Evolutionary conservation across 1,140 invertebrate species (phyloP).

Genomic region (Rhagoletis zephyria): DNA sequence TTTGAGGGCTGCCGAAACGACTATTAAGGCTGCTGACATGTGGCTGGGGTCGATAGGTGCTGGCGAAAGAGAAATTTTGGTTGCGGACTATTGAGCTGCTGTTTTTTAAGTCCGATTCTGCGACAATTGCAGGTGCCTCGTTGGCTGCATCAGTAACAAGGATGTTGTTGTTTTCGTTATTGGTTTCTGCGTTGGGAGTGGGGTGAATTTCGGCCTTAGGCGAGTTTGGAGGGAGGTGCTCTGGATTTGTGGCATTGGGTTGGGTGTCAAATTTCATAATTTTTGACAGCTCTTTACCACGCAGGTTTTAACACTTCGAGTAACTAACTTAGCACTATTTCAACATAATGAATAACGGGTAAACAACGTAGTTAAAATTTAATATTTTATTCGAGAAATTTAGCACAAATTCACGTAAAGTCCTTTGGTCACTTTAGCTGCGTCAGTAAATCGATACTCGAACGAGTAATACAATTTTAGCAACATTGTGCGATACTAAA

Average conservation of each 20-base stretch:
- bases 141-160: neutral
- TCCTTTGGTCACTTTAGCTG: neutral
- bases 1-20: slow-evolving; percentile 51
- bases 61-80: slow-evolving; percentile 69
- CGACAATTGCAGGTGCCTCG: neutral
- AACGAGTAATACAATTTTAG: neutral
- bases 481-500: neutral
- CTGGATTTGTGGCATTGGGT: slow-evolving; percentile 45
- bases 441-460: slow-evolving; percentile 2
- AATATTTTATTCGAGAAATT: neutral
- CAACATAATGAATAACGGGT: neutral
- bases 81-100: slow-evolving; percentile 45
- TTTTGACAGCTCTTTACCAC: neutral
- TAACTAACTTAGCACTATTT: neutral
- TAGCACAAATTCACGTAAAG: neutral
- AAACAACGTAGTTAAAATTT: neutral
- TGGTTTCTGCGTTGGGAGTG: neutral
- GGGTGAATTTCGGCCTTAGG: slow-evolving; percentile 4
- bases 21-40: slow-evolving; percentile 52
- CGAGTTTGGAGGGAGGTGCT: slow-evolving; percentile 50
- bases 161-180: slow-evolving; percentile 4
- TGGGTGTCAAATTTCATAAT: slow-evolving; percentile 36
- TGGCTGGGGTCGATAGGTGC: slow-evolving; percentile 65
- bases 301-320: neutral
- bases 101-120: neutral